These are phyloP conservation scores for Heliconius cydno DNA, from an alignment of 2,888 invertebrate species.

Conservation along the genomic window DNA sequence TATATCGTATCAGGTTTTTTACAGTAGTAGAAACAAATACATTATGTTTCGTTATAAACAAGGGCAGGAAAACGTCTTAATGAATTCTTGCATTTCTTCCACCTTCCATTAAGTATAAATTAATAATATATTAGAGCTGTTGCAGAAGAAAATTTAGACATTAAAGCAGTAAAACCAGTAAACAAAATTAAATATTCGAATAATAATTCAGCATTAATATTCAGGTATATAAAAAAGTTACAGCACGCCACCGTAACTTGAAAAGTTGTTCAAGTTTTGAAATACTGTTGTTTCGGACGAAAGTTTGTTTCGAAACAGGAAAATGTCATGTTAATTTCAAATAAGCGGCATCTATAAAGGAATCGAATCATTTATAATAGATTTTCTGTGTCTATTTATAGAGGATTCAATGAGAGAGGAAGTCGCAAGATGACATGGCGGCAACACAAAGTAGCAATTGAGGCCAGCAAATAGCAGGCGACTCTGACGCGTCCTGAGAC, in stretches of 20 bases:
- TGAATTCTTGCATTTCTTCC: too few relatives aligned
- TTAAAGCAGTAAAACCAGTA: not conserved
- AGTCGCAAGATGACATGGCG: slow-evolving; percentile 61
- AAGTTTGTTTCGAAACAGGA: slow-evolving; percentile 41
- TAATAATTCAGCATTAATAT: slow-evolving; percentile 38
- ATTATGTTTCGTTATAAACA: not conserved
- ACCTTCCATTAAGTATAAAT: not conserved
- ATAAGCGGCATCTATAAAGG: slow-evolving; percentile 36
- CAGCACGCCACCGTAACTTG: slow-evolving; percentile 39
- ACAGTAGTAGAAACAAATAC: not conserved
- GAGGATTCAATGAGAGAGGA: slow-evolving; percentile 63
- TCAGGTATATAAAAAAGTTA: slow-evolving; percentile 40
- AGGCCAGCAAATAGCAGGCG: slow-evolving; percentile 61
- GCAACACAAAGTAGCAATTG: slow-evolving; percentile 73
- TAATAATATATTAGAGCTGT: not conserved
- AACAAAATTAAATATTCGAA: slow-evolving; percentile 12
- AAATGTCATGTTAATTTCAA: slow-evolving; percentile 41
- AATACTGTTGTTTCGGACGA: slow-evolving; percentile 43
- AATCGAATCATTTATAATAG: slow-evolving; percentile 52
- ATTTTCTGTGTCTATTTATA: slow-evolving; percentile 66
- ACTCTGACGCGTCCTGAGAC: slow-evolving; percentile 53
- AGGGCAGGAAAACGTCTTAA: not conserved
- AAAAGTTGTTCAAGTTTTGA: slow-evolving; percentile 44
- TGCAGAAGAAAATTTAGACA: not conserved
- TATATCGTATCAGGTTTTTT: slow-evolving; percentile 22